Evolutionary conservation across 2,888 invertebrate species (phyloP), one percentile per base, ranked within the genome.

Genomic region (Scaptomyza cyrtandrae): DNA sequence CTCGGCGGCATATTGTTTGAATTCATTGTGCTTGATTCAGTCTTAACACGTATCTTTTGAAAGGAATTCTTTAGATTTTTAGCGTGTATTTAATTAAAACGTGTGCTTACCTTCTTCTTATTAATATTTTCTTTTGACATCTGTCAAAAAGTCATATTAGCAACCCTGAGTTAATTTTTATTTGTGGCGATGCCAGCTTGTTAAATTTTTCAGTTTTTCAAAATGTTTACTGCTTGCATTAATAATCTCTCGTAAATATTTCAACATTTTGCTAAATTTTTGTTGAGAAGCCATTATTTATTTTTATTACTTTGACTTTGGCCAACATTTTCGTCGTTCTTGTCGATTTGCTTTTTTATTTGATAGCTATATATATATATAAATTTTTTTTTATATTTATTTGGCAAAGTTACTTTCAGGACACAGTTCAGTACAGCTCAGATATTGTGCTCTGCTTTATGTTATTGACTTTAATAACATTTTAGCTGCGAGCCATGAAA

Each of bases 391-490:
- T 39, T 39, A 64, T 83, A 70, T 77, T 69, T 80, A 74, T 80
- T 77, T 67, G 80, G 33, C 65, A 58, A 59, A 72, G 55, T 62
- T 50, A 50, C 63, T 64, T 59, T 63, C 11, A 13, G 31, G 19
- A 6, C 48, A 50, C 53, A 45, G 52, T 37, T 7, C 33, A 50
- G 39, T 39, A 39, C 9, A 39, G 14, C 7, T 16, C 45, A 50
- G 60, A 70, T 65, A 71, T 62, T 80, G 75, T 68, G 57, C 52
- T 65, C 50, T 55, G 64, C 64, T 67, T 80, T 69, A 69, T 83
- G 80, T 63, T 78, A 76, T 81, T 72, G 76, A 87, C 79, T 86
- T 84, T 83, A 78, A 84, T 86, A 86, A 78, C 63, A 87, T 76
- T 81, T 81, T 82, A 65, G 83, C 83, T 72, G 87, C 74, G 56